Evolutionary conservation across 2,888 invertebrate genomes (phyloP).

Genomic region (Dryobotodes eremita): DNA sequence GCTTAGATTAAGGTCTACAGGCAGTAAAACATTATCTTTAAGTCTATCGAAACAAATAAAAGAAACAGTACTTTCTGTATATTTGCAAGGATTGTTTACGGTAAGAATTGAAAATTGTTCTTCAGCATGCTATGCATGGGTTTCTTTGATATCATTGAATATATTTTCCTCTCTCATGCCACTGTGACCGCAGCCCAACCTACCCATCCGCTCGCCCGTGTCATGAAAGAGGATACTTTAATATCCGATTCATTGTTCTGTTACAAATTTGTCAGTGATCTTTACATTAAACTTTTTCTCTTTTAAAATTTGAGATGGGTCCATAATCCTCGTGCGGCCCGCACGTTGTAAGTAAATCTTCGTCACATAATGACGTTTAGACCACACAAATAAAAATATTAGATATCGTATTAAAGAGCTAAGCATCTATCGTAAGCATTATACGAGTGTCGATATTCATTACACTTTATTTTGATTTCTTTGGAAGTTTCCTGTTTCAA

Average conservation of each 20-base stretch:
- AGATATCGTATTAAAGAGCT: conserved; percentile 76
- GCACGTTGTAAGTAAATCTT: conserved; percentile 85
- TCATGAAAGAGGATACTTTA: conserved; percentile 90
- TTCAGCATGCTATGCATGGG: conserved; percentile 20
- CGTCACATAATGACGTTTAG: conserved; percentile 80
- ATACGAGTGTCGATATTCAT: conserved; percentile 69
- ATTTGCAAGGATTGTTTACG: conserved; percentile 30
- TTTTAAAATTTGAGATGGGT: conserved; percentile 88
- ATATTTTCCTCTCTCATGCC: conserved; percentile 53
- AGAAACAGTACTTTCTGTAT: conserved; percentile 22
- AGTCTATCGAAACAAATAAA: conserved; percentile 48
- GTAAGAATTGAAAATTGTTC: conserved; percentile 18
- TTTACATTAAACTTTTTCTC: conserved; percentile 89
- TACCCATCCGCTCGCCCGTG: conserved; percentile 87
- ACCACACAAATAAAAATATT: conserved; percentile 87
- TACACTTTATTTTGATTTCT: conserved; percentile 67
- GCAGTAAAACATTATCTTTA: conserved; percentile 57
- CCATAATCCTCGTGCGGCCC: conserved; percentile 86
- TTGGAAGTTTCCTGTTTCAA: conserved; percentile 61
- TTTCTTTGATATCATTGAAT: conserved; percentile 3
- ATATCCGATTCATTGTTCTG: conserved; percentile 91
- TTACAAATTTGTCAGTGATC: conserved; percentile 91
- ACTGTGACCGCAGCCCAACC: conserved; percentile 77
- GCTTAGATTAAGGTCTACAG: conserved; percentile 59
- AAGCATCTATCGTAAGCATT: conserved; percentile 69